Evolutionary conservation across 2,888 invertebrate genomes (phyloP), one percentile per base, ranked within the genome.

Genomic region (Parnassius glacialis): DNA sequence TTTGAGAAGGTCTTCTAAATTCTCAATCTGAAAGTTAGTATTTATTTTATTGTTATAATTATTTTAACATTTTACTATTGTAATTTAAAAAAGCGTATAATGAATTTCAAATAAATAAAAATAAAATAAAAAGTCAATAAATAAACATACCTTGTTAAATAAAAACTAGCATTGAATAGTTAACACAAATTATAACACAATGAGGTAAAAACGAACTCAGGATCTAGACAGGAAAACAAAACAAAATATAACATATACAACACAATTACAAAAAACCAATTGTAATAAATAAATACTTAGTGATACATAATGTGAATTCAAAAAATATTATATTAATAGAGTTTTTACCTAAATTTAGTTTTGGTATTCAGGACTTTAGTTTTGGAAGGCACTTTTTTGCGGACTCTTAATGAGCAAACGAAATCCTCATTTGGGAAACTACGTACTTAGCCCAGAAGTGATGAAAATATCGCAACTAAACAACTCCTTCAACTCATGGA

Each of bases 1-100:
- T 88, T 98, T 97, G 58, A 99, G 93, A 59, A 98, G 93, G 80
- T 99, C 99, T 92, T 99, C 99, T 68, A 99, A 92, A 84, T 98
- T 98, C 91, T 99, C 99, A 80, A 99, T 97, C 98, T 99, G 85
- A 73, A 90, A 90, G 68, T 45, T 62, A 63, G 53, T 59, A 71
- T 58, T 68, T 51, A 67, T 59, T 66, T 48, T 9, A 48, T 10
- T 16, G 12, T 7, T 52, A 45, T 42, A 34, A 45, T 45, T 25
- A 25, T 25, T 25, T 2, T 34, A 7, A 34, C 5, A 34, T 34
- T 34, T 34, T 7, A 34, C 34, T 34, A 7, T 1, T 7, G 2
- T 1, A 12, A 9, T 7, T 44, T 16, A 16, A 11, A 70, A 52
- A 65, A 62, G 62, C 68, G 68, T 59, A 62, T 60, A 64, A 69